Evolutionary conservation across 2,113 vertebrate genomes (phyloP).

Genomic region (Pristiophorus japonicus): DNA sequence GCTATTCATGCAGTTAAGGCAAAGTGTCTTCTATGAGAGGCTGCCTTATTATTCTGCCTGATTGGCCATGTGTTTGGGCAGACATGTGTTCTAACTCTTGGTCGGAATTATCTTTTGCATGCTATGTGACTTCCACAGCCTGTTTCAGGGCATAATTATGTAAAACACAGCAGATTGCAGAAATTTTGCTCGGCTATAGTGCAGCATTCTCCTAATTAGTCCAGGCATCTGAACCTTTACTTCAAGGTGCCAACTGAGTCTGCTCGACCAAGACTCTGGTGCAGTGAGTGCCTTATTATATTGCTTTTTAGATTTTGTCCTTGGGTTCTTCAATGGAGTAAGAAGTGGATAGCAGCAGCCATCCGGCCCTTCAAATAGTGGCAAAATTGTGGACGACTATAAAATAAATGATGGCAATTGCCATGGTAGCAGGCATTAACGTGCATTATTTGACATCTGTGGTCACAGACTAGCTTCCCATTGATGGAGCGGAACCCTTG

Average conservation of each 20-base stretch:
- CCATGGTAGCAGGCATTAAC: background rate
- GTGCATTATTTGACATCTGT: too few species aligned
- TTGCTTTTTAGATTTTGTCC: background rate
- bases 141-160: background rate
- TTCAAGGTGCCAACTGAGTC: background rate
- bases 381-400: background rate
- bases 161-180: background rate
- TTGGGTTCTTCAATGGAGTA: background rate
- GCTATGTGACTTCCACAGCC: background rate
- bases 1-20: too few species aligned
- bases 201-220: background rate
- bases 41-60: too few species aligned
- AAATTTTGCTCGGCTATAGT: background rate
- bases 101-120: too few species aligned
- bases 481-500: background rate
- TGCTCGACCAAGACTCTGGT: background rate
- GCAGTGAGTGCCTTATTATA: background rate
- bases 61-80: too few species aligned
- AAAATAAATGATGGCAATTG: background rate
- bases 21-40: too few species aligned
- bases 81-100: too few species aligned
- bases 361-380: background rate
- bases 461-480: background rate
- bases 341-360: background rate
- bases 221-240: background rate